These are phyloP conservation scores for Odocoileus hemionus DNA, from an alignment of 2,113 vertebrate species.

Conservation along the genomic window DNA sequence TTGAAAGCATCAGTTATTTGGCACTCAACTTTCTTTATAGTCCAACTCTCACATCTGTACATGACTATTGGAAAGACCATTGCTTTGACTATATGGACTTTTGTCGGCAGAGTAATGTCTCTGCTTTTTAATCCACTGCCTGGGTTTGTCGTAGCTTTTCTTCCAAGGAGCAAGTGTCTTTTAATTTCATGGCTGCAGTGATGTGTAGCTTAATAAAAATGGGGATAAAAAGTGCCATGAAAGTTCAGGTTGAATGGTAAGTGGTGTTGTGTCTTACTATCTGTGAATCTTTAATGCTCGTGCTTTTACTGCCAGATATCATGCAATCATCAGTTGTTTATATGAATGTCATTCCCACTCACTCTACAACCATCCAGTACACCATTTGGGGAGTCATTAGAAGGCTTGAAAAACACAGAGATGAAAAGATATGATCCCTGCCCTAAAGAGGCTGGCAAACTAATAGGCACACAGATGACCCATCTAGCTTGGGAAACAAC, in stretches of 20 bases:
- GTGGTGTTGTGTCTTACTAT: background rate
- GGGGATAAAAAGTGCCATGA: background rate
- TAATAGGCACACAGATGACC: background rate
- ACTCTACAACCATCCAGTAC: background rate
- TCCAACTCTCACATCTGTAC: background rate
- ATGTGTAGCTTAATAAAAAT: background rate
- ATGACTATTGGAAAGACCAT: background rate
- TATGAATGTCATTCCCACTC: background rate
- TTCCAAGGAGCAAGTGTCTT: background rate
- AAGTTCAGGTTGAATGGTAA: background rate
- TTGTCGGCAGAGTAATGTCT: background rate
- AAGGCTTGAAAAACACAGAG: background rate
- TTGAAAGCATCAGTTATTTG: background rate
- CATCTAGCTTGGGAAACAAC: background rate
- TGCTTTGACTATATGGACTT: background rate
- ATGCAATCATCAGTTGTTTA: background rate
- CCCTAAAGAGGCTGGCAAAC: background rate
- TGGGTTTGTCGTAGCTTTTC: background rate
- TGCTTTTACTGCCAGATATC: background rate
- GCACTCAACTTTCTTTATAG: background rate
- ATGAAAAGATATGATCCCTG: background rate
- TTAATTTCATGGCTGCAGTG: background rate
- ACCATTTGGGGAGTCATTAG: background rate
- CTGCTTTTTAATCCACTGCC: background rate
- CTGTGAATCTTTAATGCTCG: background rate